Base-by-base conservation (phyloP, 92 coral and sea anemone genomes). In the Muricea muricata region DNA sequence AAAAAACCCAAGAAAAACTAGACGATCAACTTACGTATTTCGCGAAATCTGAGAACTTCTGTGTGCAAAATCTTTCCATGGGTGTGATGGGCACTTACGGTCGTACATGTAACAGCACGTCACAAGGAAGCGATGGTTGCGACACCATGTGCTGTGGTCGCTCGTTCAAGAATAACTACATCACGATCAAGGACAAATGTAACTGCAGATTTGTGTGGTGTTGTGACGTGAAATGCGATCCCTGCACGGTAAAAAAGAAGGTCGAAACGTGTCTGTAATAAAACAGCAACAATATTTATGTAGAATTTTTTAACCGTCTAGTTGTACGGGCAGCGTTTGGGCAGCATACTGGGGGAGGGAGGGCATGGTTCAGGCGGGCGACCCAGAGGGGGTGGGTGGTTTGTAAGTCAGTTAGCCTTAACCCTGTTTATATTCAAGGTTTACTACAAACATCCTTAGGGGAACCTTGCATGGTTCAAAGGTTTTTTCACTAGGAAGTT, bases 131-230 rank as follows among this genome's bases (percentile, higher is more conserved):
- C 4, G 90, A 85, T 46, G 88, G 99, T 1, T 97, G 99, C 78
- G 39, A 74, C 12, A 31, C 34, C 69, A 89, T 97, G 99, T 97
- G 99, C 60, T 97, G 99, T 55, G 93, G 95, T 6, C 94, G 98
- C 14, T 89, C 92, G 9, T 67, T 78, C 52, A 66, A 84, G 84
- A 90, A 90, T 0, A 63, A 72, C 9, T 83, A 84, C 32, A 75
- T 90, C 13, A 42, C 79, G 13, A 70, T 41, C 0, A 86, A 65
- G 20, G 94, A 78, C 12, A 94, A 96, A 66, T 96, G 99, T 65
- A 91, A 96, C 88, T 96, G 99, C 81, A 66, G 76, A 13, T 96
- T 96, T 89, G 90, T 96, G 54, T 96, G 99, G 99, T 93, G 99
- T 47, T 94, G 98, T 73, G 75, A 89, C 8, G 92, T 97, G 15